A percentile compares a stretch with the other conserved stretches of the same genome.
Evolutionary conservation across 2,888 invertebrate genomes (phyloP).

Genomic region (Drosophila greeni): DNA sequence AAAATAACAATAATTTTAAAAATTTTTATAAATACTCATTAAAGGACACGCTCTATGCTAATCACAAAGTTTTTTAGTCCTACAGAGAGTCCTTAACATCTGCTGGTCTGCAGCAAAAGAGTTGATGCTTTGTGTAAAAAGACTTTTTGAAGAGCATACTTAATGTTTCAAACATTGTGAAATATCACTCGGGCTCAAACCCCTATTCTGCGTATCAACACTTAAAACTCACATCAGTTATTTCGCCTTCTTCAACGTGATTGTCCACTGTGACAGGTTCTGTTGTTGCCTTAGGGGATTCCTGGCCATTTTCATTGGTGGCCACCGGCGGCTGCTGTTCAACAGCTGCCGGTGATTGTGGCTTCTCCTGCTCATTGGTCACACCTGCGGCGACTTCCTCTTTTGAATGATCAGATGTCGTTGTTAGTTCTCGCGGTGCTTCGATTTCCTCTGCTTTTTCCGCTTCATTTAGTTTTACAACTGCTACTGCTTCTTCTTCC

Average conservation of each 20-base stretch:
- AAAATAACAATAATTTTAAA: too few relatives aligned
- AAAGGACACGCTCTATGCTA: too few relatives aligned
- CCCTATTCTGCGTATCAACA: conserved; percentile 8
- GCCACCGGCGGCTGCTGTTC: conserved; percentile 22
- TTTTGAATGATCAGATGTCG: conserved; percentile 20
- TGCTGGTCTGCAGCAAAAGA: too few relatives aligned
- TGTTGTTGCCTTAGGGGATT: not conserved
- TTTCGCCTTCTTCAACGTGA: conserved; percentile 61
- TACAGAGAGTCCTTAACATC: too few relatives aligned
- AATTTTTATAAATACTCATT: too few relatives aligned
- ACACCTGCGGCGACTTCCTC: conserved; percentile 14
- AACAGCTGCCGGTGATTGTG: not conserved
- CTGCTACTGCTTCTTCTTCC: conserved; percentile 18
- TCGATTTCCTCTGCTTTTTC: conserved; percentile 13
- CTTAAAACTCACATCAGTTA: conserved; percentile 52
- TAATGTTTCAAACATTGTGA: not conserved
- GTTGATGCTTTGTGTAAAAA: too few relatives aligned
- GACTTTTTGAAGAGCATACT: too few relatives aligned
- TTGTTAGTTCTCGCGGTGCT: conserved; percentile 19
- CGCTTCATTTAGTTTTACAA: conserved; percentile 18
- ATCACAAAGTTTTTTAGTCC: too few relatives aligned
- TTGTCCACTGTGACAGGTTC: conserved; percentile 11
- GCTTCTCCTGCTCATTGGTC: conserved; percentile 8
- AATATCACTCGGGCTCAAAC: not conserved
- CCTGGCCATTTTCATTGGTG: conserved; percentile 42